phyloP scores from a whole-genome alignment of 2,888 invertebrate species.

The Monopis laevigella region DNA sequence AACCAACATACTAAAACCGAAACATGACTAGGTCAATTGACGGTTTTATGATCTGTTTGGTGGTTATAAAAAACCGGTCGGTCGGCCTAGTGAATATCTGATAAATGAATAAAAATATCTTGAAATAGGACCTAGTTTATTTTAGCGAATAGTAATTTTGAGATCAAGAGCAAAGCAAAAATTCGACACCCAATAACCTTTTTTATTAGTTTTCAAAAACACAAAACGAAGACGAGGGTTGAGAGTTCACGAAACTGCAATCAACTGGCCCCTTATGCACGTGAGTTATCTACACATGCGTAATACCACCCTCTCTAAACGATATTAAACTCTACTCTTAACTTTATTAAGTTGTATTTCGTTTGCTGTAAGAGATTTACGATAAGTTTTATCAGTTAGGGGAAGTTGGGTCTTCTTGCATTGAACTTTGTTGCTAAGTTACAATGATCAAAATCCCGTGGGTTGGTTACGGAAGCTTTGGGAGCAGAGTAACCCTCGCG shows the following conservation, averaged over 20 bases:
- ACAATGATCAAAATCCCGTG: conserved; percentile 9
- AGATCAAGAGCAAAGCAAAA: conserved; percentile 10
- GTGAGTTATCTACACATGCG: conserved; percentile 26
- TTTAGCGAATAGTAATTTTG: not conserved
- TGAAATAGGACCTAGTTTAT: too few relatives aligned
- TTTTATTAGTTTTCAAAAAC: conserved; percentile 25
- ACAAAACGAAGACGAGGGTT: conserved; percentile 28
- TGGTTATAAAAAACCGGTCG: too few relatives aligned
- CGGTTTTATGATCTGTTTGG: too few relatives aligned
- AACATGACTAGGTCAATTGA: too few relatives aligned
- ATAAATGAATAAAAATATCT: too few relatives aligned
- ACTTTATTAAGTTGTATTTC: not conserved
- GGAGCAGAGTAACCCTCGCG: conserved; percentile 29
- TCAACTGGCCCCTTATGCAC: conserved; percentile 50
- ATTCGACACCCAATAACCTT: conserved; percentile 13
- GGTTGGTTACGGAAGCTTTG: conserved; percentile 27
- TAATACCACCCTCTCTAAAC: not conserved
- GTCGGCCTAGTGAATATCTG: too few relatives aligned
- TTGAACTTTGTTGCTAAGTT: conserved; percentile 7
- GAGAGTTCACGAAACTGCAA: conserved; percentile 49
- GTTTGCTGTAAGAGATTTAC: not conserved
- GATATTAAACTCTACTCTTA: not conserved
- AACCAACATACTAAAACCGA: too few relatives aligned
- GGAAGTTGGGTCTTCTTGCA: not conserved
- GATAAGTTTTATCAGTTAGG: conserved; percentile 8